Evolutionary conservation across 2,888 invertebrate genomes (phyloP).

Genomic region (Hetaerina titia): DNA sequence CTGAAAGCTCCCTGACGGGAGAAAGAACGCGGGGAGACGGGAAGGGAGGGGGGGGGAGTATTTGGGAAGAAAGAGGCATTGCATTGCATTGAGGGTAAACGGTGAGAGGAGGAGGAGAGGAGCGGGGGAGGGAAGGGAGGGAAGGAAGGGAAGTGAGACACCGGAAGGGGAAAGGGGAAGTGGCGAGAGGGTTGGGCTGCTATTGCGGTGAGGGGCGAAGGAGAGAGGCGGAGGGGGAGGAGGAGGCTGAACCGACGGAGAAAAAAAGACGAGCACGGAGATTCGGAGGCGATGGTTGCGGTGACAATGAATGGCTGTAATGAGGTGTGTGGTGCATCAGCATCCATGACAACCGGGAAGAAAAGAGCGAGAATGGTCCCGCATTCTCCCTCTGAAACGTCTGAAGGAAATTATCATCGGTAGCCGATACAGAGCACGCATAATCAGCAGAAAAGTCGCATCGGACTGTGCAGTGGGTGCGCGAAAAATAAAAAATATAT

Average conservation of each 20-base stretch:
- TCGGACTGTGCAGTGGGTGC: conserved; percentile 27
- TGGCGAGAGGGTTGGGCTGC: neutral
- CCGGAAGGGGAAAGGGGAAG: neutral
- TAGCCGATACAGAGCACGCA: conserved; percentile 59
- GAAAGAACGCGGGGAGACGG: conserved; percentile 8
- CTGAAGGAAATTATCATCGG: conserved; percentile 67
- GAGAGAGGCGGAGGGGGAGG: neutral
- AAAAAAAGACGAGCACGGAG: conserved; percentile 12
- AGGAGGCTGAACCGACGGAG: neutral
- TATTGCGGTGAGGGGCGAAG: neutral
- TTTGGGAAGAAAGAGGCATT: conserved; percentile 21
- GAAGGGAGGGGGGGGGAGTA: neutral
- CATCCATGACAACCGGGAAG: conserved; percentile 56
- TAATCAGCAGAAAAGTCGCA: conserved; percentile 58
- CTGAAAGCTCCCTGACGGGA: neutral
- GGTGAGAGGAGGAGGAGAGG: neutral
- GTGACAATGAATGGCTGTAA: conserved; percentile 66
- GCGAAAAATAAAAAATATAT: neutral
- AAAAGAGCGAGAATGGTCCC: conserved; percentile 25
- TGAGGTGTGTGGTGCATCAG: conserved; percentile 63
- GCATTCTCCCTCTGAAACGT: conserved; percentile 58
- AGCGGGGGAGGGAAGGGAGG: neutral
- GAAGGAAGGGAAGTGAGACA: neutral
- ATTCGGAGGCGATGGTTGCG: conserved; percentile 37
- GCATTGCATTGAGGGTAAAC: conserved; percentile 20